A percentile compares a stretch with the other conserved stretches of the same genome.
phyloP scores from a whole-genome alignment of 2,113 vertebrate species.

The Oreochromis aureus region DNA sequence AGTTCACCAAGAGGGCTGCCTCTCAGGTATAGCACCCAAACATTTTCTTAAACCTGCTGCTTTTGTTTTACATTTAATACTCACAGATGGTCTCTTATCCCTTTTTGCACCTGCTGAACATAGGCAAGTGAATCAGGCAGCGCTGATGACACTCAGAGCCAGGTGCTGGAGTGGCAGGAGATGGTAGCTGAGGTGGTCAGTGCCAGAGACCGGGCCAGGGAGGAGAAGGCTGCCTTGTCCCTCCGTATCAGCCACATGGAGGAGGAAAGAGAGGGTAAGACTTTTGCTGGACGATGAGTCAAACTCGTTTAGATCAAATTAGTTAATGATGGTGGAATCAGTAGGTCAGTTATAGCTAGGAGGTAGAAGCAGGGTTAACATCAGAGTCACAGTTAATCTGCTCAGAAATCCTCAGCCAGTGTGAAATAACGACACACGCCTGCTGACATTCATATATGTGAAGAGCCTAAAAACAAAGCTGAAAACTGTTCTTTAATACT shows the following conservation, averaged over 20 bases:
- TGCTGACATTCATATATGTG: neutral
- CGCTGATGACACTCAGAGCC: conserved; percentile 80
- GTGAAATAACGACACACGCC: neutral
- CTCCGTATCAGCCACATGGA: conserved; percentile 85
- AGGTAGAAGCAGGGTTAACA: neutral
- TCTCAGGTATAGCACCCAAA: conserved; percentile 75
- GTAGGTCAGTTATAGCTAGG: neutral
- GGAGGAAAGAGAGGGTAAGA: conserved; percentile 89
- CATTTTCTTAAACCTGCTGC: neutral
- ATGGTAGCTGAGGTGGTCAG: conserved; percentile 75
- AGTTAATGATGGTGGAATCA: neutral
- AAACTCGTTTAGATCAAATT: neutral
- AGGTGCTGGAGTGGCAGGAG: conserved; percentile 88
- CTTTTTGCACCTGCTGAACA: too few species aligned
- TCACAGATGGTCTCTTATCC: neutral
- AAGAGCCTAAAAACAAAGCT: neutral
- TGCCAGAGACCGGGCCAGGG: conserved; percentile 68
- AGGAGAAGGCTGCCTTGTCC: conserved; percentile 78
- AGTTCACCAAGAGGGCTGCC: conserved; percentile 84
- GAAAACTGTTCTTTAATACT: neutral
- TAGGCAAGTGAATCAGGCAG: conserved; percentile 87
- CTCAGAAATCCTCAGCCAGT: neutral
- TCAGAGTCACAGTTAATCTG: neutral
- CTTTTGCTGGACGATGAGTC: neutral
- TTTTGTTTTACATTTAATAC: neutral